These are phyloP conservation scores for Lepidocyrtoides sp. DNA, from an alignment of 2,888 invertebrate species.

Conservation along the genomic window DNA sequence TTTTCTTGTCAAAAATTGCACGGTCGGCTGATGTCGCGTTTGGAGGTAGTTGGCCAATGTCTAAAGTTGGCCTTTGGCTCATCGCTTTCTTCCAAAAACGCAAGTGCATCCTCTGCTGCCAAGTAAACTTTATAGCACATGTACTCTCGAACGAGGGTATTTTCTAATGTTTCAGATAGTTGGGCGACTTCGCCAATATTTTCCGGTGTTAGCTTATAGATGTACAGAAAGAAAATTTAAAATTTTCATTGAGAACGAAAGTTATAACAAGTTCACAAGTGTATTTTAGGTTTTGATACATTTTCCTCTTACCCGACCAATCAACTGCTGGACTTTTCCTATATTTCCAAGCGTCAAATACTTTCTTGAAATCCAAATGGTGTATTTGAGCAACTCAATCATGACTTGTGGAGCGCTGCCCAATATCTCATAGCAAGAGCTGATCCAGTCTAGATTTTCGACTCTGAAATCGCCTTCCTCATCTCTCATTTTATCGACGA, in stretches of 20 bases:
- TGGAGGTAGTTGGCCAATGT: background rate
- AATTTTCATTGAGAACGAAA: too few species aligned
- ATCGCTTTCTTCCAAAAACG: slow-evolving; percentile 74
- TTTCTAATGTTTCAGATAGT: slow-evolving; percentile 70
- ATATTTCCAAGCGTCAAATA: slow-evolving; percentile 78
- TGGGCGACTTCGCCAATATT: slow-evolving; percentile 78
- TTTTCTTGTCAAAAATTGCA: slow-evolving; percentile 72
- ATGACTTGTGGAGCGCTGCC: slow-evolving; percentile 77
- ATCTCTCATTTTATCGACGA: slow-evolving; percentile 81
- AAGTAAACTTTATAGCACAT: slow-evolving; percentile 82
- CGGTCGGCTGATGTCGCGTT: slow-evolving; percentile 70
- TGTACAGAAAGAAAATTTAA: too few species aligned
- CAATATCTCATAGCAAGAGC: slow-evolving; percentile 74
- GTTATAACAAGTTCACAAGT: too few species aligned
- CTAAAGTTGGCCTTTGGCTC: slow-evolving; percentile 66
- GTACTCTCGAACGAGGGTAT: slow-evolving; percentile 81
- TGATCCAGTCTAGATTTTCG: slow-evolving; percentile 83
- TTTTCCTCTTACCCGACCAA: slow-evolving; percentile 51
- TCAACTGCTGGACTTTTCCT: slow-evolving; percentile 77
- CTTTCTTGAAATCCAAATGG: slow-evolving; percentile 82
- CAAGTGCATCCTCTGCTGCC: slow-evolving; percentile 80
- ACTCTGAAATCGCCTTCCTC: slow-evolving; percentile 80
- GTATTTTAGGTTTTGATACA: background rate
- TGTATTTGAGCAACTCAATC: slow-evolving; percentile 79
- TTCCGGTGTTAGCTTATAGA: slow-evolving; percentile 78